A percentile compares a stretch with the other conserved stretches of the same genome.
phyloP scores from a whole-genome alignment of 2,113 vertebrate species.

The Coryphaenoides rupestris region DNA sequence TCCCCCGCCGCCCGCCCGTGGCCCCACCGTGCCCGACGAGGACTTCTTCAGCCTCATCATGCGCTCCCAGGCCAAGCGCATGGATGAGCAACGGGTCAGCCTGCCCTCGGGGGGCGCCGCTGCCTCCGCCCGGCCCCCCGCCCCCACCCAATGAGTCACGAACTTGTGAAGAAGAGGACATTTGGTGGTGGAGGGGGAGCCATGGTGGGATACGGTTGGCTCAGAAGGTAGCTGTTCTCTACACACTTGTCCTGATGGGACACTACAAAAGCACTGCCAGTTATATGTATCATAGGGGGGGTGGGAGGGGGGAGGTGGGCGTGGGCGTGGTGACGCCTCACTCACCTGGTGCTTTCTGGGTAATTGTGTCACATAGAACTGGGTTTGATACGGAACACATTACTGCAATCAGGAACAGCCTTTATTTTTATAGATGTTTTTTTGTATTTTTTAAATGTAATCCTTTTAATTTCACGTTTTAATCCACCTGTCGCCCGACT shows the following conservation, averaged over 20 bases:
- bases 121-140: neutral
- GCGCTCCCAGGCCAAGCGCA: slow-evolving; percentile 91
- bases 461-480: slow-evolving; percentile 28
- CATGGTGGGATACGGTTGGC: too few relatives aligned
- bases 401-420: slow-evolving; percentile 30
- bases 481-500: slow-evolving; percentile 45
- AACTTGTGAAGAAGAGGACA: slow-evolving; percentile 20
- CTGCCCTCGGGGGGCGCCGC: slow-evolving; percentile 73
- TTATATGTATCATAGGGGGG: slow-evolving; percentile 22
- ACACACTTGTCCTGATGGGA: slow-evolving; percentile 8
- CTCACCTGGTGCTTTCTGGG: neutral
- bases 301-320: neutral
- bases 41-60: slow-evolving; percentile 97
- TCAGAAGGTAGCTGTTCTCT: too few relatives aligned
- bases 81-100: slow-evolving; percentile 93
- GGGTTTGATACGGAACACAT: slow-evolving; percentile 20
- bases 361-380: slow-evolving; percentile 11
- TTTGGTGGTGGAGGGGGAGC: too few relatives aligned
- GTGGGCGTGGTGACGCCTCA: too few relatives aligned
- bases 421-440: slow-evolving; percentile 8
- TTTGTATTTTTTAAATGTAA: slow-evolving; percentile 29
- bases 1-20: slow-evolving; percentile 77
- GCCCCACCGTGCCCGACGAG: slow-evolving; percentile 91
- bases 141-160: neutral
- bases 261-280: slow-evolving; percentile 53